Percentiles rank a stretch among this genome's conserved stretches.
Conservation (phyloP, 2,797 vertebrate genomes). For the Halcyon smyrnensis region DNA sequence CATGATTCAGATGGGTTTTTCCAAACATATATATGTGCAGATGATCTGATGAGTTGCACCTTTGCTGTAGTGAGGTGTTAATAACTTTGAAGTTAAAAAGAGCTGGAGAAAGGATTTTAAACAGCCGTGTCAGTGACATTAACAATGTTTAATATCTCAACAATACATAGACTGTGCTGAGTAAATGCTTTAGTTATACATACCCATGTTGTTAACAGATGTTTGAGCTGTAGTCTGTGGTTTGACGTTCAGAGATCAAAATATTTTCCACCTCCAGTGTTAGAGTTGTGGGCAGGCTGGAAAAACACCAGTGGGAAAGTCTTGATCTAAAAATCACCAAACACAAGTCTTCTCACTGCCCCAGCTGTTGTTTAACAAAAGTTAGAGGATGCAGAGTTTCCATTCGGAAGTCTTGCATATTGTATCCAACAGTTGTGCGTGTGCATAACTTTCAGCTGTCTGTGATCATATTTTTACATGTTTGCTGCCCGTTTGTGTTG, state of each 20-base stretch:
- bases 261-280: neutral
- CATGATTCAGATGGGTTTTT: neutral
- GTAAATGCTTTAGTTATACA: neutral
- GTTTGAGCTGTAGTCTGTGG: neutral
- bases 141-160: neutral
- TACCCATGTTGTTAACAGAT: slow-evolving; percentile 1
- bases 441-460: neutral
- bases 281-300: neutral
- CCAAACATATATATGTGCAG: neutral
- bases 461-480: neutral
- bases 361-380: neutral
- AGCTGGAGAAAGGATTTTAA: neutral
- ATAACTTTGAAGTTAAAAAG: neutral
- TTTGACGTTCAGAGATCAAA: neutral
- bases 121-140: neutral
- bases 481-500: slow-evolving; percentile 20
- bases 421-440: neutral
- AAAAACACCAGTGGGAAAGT: neutral
- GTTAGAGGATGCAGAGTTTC: neutral
- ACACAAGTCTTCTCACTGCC: neutral
- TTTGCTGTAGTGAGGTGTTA: neutral
- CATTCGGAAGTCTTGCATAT: neutral
- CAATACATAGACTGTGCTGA: neutral
- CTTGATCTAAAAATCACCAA: slow-evolving; percentile 4
- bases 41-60: neutral